Conservation (phyloP, 2,113 vertebrate genomes). For the Onychostruthus taczanowskii region DNA sequence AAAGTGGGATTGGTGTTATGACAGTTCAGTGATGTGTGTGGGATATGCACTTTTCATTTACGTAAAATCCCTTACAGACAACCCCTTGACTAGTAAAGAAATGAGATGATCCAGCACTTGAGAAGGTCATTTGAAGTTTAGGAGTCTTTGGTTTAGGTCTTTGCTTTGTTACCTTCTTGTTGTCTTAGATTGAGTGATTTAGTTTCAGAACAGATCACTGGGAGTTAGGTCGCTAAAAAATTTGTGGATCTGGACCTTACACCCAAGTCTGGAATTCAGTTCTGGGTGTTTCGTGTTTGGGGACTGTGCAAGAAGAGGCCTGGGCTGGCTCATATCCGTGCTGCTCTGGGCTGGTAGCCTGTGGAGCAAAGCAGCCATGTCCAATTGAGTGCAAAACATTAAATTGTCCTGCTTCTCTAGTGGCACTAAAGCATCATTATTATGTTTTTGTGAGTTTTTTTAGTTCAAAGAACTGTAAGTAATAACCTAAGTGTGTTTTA, state of each 20-base stretch:
- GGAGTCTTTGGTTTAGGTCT: not conserved
- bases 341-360: not conserved
- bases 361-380: not conserved
- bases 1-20: slow-evolving; percentile 7
- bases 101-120: not conserved
- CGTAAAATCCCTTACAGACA: not conserved
- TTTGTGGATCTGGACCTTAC: not conserved
- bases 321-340: not conserved
- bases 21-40: not conserved
- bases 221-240: not conserved
- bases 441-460: not conserved
- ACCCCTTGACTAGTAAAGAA: not conserved
- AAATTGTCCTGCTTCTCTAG: not conserved
- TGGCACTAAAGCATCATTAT: not conserved
- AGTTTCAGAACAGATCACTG: not conserved
- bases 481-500: not conserved
- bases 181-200: not conserved
- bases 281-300: not conserved
- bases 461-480: not conserved
- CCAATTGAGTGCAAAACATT: not conserved
- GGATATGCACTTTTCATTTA: not conserved
- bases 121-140: not conserved
- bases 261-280: not conserved
- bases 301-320: not conserved
- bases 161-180: not conserved